Evolutionary conservation across 2,113 vertebrate genomes (phyloP).

Genomic region (Triplophysa rosa): DNA sequence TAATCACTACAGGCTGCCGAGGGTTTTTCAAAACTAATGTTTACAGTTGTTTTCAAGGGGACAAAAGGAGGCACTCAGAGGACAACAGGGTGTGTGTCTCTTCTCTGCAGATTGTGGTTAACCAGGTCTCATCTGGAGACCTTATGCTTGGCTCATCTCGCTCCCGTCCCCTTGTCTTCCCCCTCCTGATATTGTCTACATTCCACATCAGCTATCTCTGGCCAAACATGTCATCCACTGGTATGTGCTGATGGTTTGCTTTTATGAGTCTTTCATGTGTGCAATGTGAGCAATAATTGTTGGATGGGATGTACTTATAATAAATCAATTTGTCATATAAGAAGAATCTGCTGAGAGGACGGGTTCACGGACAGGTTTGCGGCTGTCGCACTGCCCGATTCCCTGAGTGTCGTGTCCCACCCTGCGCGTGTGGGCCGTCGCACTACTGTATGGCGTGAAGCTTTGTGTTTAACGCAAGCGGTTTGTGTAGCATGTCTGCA

Average conservation of each 20-base stretch:
- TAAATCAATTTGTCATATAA: conserved; percentile 78
- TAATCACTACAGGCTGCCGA: conserved; percentile 44
- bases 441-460: conserved; percentile 8
- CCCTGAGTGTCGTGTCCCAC: conserved; percentile 50
- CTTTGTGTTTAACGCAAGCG: not conserved
- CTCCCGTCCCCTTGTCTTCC: conserved; percentile 37
- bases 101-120: conserved; percentile 71
- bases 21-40: conserved; percentile 68
- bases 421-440: conserved; percentile 30
- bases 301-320: conserved; percentile 66
- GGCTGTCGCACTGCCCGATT: conserved; percentile 39
- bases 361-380: conserved; percentile 67
- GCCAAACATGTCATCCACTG: conserved; percentile 63
- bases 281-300: conserved; percentile 67
- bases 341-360: conserved; percentile 68
- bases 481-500: not conserved
- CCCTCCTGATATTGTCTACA: conserved; percentile 28
- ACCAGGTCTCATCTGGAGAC: conserved; percentile 74
- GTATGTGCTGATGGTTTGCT: conserved; percentile 71
- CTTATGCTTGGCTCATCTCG: conserved; percentile 62
- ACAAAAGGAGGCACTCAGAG: conserved; percentile 66
- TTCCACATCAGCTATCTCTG: conserved; percentile 59
- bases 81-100: conserved; percentile 69
- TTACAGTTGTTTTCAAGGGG: conserved; percentile 73
- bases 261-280: conserved; percentile 67